Conservation (phyloP, 2,113 vertebrate species). For the Trichomycterus rosablanca region DNA sequence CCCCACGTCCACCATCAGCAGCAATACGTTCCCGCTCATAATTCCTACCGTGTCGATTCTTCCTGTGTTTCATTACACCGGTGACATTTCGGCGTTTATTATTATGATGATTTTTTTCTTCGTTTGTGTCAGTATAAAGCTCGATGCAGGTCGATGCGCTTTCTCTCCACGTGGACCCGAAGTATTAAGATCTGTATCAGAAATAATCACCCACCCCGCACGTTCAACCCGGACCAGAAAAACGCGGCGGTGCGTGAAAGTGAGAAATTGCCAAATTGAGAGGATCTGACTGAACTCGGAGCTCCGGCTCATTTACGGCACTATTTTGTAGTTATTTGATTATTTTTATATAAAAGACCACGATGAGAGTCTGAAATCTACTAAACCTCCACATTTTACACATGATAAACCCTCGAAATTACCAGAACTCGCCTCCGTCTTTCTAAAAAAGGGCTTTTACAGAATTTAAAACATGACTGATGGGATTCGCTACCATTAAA, state of each 20-base stretch:
- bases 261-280: conserved; percentile 16
- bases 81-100: too few relatives aligned
- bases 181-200: conserved; percentile 16
- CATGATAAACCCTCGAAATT: background rate
- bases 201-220: conserved; percentile 20
- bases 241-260: conserved; percentile 8
- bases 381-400: too few relatives aligned
- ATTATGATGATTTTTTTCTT: too few relatives aligned
- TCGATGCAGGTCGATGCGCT: background rate
- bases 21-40: background rate
- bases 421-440: background rate
- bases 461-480: too few relatives aligned
- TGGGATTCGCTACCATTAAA: too few relatives aligned
- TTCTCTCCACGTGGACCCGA: background rate
- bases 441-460: background rate
- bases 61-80: too few relatives aligned
- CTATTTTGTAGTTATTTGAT: background rate
- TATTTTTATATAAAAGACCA: too few relatives aligned
- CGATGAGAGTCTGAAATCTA: too few relatives aligned
- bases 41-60: conserved; percentile 15
- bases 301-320: conserved; percentile 8
- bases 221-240: conserved; percentile 20
- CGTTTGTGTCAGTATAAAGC: too few relatives aligned
- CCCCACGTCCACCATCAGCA: too few relatives aligned
- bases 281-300: background rate